Evolutionary conservation across 2,888 invertebrate species (phyloP), one percentile per base, ranked within the genome.

Genomic region (Noctua comes): DNA sequence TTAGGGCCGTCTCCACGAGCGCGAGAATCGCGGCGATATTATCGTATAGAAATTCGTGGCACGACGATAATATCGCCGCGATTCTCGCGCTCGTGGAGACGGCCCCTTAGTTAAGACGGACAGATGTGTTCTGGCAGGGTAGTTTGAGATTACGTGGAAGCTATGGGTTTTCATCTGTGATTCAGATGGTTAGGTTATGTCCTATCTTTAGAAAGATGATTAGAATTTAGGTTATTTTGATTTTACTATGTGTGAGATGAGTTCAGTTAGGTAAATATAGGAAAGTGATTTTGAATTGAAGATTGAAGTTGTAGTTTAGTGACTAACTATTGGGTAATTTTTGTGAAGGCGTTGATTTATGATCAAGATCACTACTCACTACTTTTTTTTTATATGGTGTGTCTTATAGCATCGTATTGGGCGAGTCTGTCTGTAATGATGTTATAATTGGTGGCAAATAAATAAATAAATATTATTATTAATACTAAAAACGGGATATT

Each of bases 111-210:
- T n/a, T n/a, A n/a, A n/a, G n/a, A n/a, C n/a, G 27, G 62, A 69
- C 65, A 72, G 31, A 62, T 69, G 13, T 54, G 59, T 62, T 54
- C n/a, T 51, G n/a, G 40, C 21, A 43, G 16, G 59, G 11, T 4
- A 21, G 69, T 82, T 80, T 43, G 36, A n/a, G 3, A 46, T 31
- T 70, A 54, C 69, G 31, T 51, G 24, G 80, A 48, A 46, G 16
- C 24, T 73, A 24, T 68, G 16, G 51, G 66, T 64, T 69, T 51
- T 36, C 65, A 31, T 43, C 1, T 36, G 21, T 80, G 68, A 81
- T 0, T 80, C 73, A 51, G 5, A 18, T n/a, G n/a, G n/a, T 73
- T 31, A 77, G 21, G n/a, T 62, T 31, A 24, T 69, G 16, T 36
- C 13, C 57, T 71, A 82, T 54, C 0, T 65, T 64, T 82, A 69